Base-by-base conservation (phyloP, 1,140 invertebrate species). In the Trachymyrmex septentrionalis region DNA sequence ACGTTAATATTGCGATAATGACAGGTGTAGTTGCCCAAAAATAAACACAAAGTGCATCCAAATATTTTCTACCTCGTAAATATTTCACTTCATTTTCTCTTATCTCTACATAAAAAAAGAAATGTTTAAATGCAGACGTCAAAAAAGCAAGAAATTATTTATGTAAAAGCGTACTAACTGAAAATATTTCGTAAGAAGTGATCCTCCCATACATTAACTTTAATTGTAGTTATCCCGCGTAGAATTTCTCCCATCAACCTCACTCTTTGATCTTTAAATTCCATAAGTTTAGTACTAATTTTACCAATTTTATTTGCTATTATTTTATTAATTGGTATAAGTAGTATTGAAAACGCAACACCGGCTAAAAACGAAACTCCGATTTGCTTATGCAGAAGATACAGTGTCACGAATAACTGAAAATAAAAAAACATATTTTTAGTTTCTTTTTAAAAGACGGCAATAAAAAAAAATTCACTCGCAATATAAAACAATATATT, bases 1-100 rank as follows among this genome's bases (percentile, higher is more conserved):
- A 99, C 0, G 99, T 99, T 1, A 99, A 95, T 76, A 99, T 97
- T 1, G 98, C 97, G 87, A 99, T 99, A 2, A 99, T 92, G 64
- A 99, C 98, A 0, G 99, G 99, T n/a, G 99, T 99, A 9, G 98
- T 99, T 1, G 99, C 99, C 99, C 99, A 99, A 94, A 99, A 98
- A 94, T 99, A 99, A 2, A 99, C 99, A 95, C 99, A 99, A 67
- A 99, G 94, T n/a, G 99, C 99, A 96, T 99, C 99, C 85, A 99
- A 94, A 95, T 99, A 99, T 96, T 99, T 99, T 87, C 98, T 96
- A 21, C 97, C 97, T 87, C 97, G 97, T 64, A 99, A 94, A 92
- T 97, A 97, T 73, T 97, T 96, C 24, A 99, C 92, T 95, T 99
- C 98, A 59, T 95, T 92, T 3, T 96, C 94, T 64, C 98, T 96